These are phyloP conservation scores for Ormyrus pomaceus DNA, from an alignment of 2,888 invertebrate species.

Conservation along the genomic window DNA sequence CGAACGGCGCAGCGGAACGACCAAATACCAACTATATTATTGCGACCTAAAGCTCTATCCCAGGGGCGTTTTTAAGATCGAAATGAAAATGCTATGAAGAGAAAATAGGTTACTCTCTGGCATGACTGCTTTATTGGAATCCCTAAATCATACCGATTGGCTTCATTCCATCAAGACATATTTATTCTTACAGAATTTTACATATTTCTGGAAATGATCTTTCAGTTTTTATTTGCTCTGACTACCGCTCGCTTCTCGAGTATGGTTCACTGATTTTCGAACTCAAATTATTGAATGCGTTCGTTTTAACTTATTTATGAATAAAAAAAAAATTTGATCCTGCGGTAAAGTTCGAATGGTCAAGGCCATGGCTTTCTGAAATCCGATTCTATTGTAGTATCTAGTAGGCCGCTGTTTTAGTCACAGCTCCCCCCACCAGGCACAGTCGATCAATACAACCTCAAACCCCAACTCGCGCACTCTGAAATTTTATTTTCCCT, in stretches of 20 bases:
- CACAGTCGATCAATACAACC: conserved; percentile 11
- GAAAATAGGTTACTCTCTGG: neutral
- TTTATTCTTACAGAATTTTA: no score
- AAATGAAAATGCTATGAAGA: neutral
- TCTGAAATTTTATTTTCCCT: neutral
- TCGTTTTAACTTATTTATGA: no score
- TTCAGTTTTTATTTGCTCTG: no score
- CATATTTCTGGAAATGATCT: no score
- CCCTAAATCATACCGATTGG: neutral
- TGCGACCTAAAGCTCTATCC: neutral
- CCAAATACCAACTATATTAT: neutral
- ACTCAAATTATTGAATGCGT: no score
- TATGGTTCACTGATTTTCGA: no score
- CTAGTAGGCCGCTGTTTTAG: neutral
- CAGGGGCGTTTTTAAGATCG: conserved; percentile 5
- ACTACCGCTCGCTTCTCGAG: no score
- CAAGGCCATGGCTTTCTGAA: conserved; percentile 11
- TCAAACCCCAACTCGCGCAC: neutral
- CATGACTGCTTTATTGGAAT: neutral
- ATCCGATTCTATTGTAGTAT: neutral
- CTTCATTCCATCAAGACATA: neutral
- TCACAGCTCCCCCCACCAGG: neutral
- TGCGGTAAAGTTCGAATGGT: neutral
- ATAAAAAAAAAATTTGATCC: no score
- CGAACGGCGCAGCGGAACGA: neutral